These are phyloP conservation scores for Tetramorium alpestre DNA, from an alignment of 1,140 invertebrate species.

Conservation along the genomic window DNA sequence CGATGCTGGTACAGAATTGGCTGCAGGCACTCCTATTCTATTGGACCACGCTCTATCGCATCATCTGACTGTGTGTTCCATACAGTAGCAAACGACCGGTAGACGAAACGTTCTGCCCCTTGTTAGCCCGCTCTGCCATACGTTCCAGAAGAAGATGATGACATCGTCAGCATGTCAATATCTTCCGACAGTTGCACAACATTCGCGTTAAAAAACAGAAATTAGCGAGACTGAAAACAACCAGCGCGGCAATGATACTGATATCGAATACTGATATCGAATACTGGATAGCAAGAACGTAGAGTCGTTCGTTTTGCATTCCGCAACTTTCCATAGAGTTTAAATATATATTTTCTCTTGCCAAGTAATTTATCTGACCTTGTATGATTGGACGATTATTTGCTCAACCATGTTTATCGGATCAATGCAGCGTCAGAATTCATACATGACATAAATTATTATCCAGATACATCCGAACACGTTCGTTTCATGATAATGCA, in stretches of 20 bases:
- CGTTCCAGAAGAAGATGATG: slow-evolving; percentile 30
- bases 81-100: slow-evolving; percentile 82
- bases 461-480: not conserved
- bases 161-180: slow-evolving; percentile 39
- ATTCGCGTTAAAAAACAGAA: slow-evolving; percentile 2
- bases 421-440: not conserved
- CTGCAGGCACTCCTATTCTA: slow-evolving; percentile 85
- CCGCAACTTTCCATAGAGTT: not conserved
- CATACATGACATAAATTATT: not conserved
- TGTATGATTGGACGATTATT: not conserved
- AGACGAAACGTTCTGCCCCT: slow-evolving; percentile 43
- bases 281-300: not conserved
- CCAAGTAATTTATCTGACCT: slow-evolving; percentile 6
- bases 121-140: slow-evolving; percentile 36
- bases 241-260: slow-evolving; percentile 17
- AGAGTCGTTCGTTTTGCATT: slow-evolving; percentile 38
- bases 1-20: slow-evolving; percentile 84
- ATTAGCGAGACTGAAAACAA: slow-evolving; percentile 38
- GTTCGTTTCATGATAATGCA: not conserved
- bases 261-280: slow-evolving; percentile 29
- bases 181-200: slow-evolving; percentile 30
- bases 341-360: slow-evolving; percentile 17
- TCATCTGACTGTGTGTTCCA: slow-evolving; percentile 84
- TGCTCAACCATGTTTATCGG: not conserved
- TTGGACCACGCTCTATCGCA: slow-evolving; percentile 85